Base-by-base conservation (phyloP, 2,888 invertebrate genomes). In the Leptinotarsa juncta region DNA sequence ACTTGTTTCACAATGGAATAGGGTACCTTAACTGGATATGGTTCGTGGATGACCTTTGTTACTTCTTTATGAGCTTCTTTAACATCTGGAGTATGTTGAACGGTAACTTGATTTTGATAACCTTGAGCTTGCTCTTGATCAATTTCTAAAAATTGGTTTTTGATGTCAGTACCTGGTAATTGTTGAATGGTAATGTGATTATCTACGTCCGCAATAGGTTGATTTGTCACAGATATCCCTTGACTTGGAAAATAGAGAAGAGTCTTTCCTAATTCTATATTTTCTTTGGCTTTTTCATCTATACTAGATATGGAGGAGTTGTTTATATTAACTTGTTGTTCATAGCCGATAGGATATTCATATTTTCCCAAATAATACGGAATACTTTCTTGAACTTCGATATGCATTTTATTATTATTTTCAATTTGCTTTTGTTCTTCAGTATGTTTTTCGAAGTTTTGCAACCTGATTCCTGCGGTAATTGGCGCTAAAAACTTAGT, bases 371-470 rank as follows among this genome's bases (percentile, higher is more conserved):
- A 81, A 80, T 90, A 90, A 73, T 90, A 85, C 0, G 91, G 91
- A 20, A 93, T 87, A 0, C 93, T 93, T 84, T 92, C 89, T 81
- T 93, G 93, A 4, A 94, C 86, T 87, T 93, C 92, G 1, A 93
- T 92, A 51, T 89, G 85, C 0, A 88, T 88, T 74, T 86, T 88
- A 14, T 89, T 87, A 66, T 88, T 88, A 57, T 88, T 84, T n/a
- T 67, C 12, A 3, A 42, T 42, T 20, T 73, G 55, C 68, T 78
- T 65, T 48, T 73, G 68, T 26, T 55, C 26, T 26, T 79, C 73
- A 12, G 65, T 65, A 60, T 77, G 73, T 15, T 77, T 73, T 72
- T 84, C 84, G n/a, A 81, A 84, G 77, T 89, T 90, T 32, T 91
- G 87, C 42, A 92, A 82, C 81, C 90, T 89, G 23, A 92, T 84